Percentiles rank a stretch among this genome's conserved stretches.
Evolutionary conservation across 2,113 vertebrate genomes (phyloP).

Genomic region (Rallus limicola): DNA sequence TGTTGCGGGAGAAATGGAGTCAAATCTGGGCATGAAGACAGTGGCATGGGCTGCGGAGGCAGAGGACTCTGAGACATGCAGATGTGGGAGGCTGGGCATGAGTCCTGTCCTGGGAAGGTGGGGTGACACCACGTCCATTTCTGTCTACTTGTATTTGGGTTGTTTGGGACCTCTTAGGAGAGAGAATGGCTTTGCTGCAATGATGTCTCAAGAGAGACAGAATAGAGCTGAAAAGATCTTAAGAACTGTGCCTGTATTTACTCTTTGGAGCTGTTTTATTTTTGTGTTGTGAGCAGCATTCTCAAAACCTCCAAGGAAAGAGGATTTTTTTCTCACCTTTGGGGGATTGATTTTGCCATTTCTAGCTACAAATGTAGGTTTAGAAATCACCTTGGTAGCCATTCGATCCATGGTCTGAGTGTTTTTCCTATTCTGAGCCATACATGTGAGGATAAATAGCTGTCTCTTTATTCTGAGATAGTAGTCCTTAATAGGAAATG

Average conservation of each 20-base stretch:
- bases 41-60: background rate
- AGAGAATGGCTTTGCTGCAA: background rate
- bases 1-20: background rate
- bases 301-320: background rate
- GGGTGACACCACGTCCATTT: background rate
- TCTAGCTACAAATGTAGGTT: background rate
- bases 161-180: background rate
- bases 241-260: background rate
- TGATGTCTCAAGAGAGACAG: background rate
- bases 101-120: background rate
- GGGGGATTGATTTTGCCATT: background rate
- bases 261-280: background rate
- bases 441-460: background rate
- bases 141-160: background rate
- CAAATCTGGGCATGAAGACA: background rate
- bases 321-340: background rate
- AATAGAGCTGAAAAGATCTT: background rate
- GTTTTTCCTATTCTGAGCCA: background rate
- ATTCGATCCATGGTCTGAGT: background rate
- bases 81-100: background rate
- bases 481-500: background rate
- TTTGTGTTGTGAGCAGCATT: background rate
- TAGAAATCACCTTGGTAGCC: background rate
- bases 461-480: background rate
- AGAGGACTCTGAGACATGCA: accelerated